Percentiles rank a stretch among this genome's conserved stretches.
phyloP scores from a whole-genome alignment of 2,888 invertebrate species.

The Stenurella melanura region DNA sequence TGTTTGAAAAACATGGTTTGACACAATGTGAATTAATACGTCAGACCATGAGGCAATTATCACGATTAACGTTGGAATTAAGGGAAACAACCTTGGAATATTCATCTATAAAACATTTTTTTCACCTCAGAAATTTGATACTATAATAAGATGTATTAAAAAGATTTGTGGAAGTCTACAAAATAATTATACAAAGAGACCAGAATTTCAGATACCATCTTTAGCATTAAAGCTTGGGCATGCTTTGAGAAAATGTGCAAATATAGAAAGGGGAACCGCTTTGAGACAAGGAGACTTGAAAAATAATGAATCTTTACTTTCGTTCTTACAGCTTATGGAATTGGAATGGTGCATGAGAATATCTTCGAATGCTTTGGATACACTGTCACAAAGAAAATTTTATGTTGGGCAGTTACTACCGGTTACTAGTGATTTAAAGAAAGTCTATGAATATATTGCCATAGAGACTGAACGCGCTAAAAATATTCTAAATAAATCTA shows the following conservation, averaged over 20 bases:
- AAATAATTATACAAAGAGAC: constrained; percentile 12
- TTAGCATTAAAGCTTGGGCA: constrained; percentile 45
- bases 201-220: constrained; percentile 40
- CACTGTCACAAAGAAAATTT: constrained; percentile 33
- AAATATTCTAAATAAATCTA: background rate
- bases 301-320: constrained; percentile 22
- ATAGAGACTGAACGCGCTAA: constrained; percentile 11
- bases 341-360: constrained; percentile 44
- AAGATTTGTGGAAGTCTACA: background rate
- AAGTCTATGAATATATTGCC: constrained; percentile 43
- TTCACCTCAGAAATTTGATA: background rate
- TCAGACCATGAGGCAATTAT: constrained; percentile 47
- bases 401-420: constrained; percentile 42
- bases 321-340: constrained; percentile 39
- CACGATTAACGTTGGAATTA: constrained; percentile 27
- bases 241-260: constrained; percentile 44
- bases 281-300: constrained; percentile 36
- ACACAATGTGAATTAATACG: constrained; percentile 45
- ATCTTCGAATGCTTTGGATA: constrained; percentile 44
- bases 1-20: constrained; percentile 44
- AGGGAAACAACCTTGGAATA: background rate
- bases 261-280: constrained; percentile 40
- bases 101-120: background rate
- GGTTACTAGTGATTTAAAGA: constrained; percentile 45
- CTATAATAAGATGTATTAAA: background rate